These are phyloP conservation scores for Bufo gargarizans DNA, from an alignment of 2,113 vertebrate species.

Conservation along the genomic window DNA sequence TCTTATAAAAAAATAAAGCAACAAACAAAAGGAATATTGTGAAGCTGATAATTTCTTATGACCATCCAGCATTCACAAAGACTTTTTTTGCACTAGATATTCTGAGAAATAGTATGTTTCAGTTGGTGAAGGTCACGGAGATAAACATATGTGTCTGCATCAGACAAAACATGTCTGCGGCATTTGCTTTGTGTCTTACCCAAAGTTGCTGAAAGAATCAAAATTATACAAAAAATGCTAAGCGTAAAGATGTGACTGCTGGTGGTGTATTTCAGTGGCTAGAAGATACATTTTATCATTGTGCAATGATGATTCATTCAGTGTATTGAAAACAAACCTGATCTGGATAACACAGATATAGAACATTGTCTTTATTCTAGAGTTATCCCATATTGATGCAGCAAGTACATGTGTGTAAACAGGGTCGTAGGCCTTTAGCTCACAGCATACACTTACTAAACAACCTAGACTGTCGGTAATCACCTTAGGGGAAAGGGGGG, in stretches of 20 bases:
- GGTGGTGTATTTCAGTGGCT: neutral
- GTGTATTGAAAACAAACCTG: neutral
- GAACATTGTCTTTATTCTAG: neutral
- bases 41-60: too few species aligned
- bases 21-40: too few species aligned
- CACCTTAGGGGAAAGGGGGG: too few species aligned
- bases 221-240: neutral
- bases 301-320: neutral
- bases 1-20: too few species aligned
- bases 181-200: neutral
- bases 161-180: slow-evolving; percentile 42
- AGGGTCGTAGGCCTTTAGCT: neutral
- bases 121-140: slow-evolving; percentile 9
- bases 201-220: neutral
- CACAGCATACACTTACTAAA: too few species aligned
- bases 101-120: neutral
- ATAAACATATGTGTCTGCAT: neutral
- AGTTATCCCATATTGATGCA: neutral
- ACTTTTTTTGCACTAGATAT: neutral
- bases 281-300: neutral
- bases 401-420: neutral
- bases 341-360: neutral
- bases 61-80: too few species aligned
- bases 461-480: too few species aligned
- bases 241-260: neutral